Evolutionary conservation across 2,888 invertebrate species (phyloP).

Genomic region (Nycteola revayana): DNA sequence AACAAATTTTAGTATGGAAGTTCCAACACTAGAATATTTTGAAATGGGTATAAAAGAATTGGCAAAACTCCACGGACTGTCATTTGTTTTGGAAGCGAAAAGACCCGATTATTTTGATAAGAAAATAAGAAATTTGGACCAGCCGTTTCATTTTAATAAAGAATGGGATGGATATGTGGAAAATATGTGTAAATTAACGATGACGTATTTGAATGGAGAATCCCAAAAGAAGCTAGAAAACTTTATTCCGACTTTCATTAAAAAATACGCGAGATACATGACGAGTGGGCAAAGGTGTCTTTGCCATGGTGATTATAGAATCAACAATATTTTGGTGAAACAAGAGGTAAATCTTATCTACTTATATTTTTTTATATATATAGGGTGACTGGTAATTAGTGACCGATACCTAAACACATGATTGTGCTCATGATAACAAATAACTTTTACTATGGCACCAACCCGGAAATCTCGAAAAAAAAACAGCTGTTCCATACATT

Average conservation of each 20-base stretch:
- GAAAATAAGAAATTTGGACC: conserved; percentile 28
- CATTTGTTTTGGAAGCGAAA: conserved; percentile 43
- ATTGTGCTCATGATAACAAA: too few species aligned
- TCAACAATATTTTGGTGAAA: conserved; percentile 54
- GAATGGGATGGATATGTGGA: conserved; percentile 20
- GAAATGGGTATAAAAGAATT: conserved; percentile 46
- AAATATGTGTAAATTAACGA: conserved; percentile 27
- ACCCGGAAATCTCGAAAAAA: too few species aligned
- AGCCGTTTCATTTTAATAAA: background rate
- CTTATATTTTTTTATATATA: too few species aligned
- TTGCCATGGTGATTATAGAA: conserved; percentile 59
- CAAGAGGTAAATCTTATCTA: conserved; percentile 42
- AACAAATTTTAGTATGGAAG: conserved; percentile 41
- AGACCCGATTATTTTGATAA: conserved; percentile 41
- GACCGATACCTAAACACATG: too few species aligned
- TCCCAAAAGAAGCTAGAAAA: conserved; percentile 29
- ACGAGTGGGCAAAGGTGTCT: conserved; percentile 26
- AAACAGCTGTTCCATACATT: too few species aligned
- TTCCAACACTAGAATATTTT: conserved; percentile 44
- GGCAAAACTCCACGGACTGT: conserved; percentile 54
- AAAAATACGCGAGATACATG: background rate
- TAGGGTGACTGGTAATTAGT: too few species aligned
- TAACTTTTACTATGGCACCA: too few species aligned
- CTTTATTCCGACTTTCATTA: conserved; percentile 20
- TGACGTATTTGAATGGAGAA: conserved; percentile 28